Evolutionary conservation across 2,113 vertebrate genomes (phyloP).

Genomic region (Tamias sibiricus): DNA sequence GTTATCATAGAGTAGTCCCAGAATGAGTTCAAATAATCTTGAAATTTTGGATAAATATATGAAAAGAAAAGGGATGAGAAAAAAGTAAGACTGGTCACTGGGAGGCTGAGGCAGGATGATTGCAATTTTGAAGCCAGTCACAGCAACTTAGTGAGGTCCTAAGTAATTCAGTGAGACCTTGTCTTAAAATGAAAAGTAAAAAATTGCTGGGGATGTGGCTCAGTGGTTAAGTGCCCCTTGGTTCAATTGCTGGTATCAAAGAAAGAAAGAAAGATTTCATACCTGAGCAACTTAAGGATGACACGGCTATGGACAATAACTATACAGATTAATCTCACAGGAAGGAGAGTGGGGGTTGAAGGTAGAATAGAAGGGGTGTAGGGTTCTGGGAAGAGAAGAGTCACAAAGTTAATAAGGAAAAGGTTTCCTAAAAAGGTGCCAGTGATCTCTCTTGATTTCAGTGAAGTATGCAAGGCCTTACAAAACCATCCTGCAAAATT

Average conservation of each 20-base stretch:
- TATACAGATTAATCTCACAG: neutral
- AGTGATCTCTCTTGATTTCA: slow-evolving; percentile 12
- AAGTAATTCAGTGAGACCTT: too few relatives aligned
- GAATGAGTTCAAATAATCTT: neutral
- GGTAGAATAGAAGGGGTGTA: neutral
- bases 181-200: too few relatives aligned
- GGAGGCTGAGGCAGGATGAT: too few relatives aligned
- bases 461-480: neutral
- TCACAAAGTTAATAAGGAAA: slow-evolving; percentile 8
- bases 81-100: neutral
- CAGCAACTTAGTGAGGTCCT: too few relatives aligned
- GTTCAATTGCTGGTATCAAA: too few relatives aligned
- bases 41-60: neutral
- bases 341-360: neutral
- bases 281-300: too few relatives aligned
- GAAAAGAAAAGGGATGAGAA: neutral
- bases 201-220: too few relatives aligned
- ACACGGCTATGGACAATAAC: neutral
- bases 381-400: neutral
- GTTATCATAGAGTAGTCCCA: neutral
- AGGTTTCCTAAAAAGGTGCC: neutral
- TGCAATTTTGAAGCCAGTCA: too few relatives aligned
- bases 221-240: too few relatives aligned
- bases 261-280: neutral
- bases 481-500: slow-evolving; percentile 46